Base-by-base conservation (phyloP, 35 echinoderm and acorn worm species). In the Stichopus chloronotus region DNA sequence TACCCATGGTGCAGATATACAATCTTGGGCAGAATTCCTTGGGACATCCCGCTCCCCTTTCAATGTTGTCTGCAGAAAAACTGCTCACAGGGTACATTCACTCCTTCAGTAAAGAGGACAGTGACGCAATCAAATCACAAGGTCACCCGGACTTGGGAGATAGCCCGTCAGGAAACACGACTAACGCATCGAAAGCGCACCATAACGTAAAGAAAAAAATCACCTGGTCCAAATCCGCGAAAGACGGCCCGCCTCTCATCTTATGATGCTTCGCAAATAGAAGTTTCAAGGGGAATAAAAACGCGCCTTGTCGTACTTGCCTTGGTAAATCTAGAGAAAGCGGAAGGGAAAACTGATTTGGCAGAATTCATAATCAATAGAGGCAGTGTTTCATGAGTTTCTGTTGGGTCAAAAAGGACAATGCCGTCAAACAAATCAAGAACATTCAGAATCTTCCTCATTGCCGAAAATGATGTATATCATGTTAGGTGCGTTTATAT, bases 71-170 rank as follows among this genome's bases (percentile, higher is more conserved):
- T n/a, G n/a, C n/a, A n/a, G n/a, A n/a, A n/a, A n/a, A n/a, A n/a
- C n/a, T n/a, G n/a, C n/a, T n/a, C n/a, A n/a, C n/a, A n/a, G n/a
- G n/a, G n/a, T n/a, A n/a, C n/a, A n/a, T n/a, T n/a, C n/a, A n/a
- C n/a, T n/a, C n/a, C n/a, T n/a, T n/a, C n/a, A n/a, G n/a, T n/a
- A 94, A 94, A 81, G 77, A 82, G 30, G 93, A 94, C 59, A 30
- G 7, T 22, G 53, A 69, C 6, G n/a, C 43, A 4, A n/a, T 79
- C 30, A 17, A 79, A 24, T 79, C 78, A 79, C 78, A 17, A 79
- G 78, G 24, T 22, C 78, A 79, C 78, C n/a, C n/a, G n/a, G n/a
- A n/a, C n/a, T n/a, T n/a, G n/a, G n/a, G n/a, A n/a, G n/a, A 14
- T 23, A 14, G 71, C 17, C 71, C 24, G 17, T n/a, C 4, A 76